Evolutionary conservation across 2,888 invertebrate genomes (phyloP).

Genomic region (Meliscaeva auricollis): DNA sequence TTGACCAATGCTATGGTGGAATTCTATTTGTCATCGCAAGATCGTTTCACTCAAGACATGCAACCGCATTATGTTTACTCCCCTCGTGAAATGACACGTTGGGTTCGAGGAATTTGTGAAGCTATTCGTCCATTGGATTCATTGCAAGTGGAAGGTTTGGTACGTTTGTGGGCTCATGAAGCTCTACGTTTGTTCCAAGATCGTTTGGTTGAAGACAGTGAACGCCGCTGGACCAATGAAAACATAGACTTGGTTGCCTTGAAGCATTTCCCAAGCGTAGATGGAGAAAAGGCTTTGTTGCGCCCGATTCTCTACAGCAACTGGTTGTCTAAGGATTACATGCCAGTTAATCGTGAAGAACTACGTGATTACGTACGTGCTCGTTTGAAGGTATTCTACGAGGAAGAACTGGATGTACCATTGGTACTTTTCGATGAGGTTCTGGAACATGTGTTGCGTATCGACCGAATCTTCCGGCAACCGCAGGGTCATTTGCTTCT

Average conservation of each 20-base stretch:
- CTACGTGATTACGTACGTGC: conserved; percentile 98
- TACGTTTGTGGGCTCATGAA: conserved; percentile 99
- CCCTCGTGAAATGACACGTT: conserved; percentile 99
- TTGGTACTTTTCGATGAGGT: conserved; percentile 99
- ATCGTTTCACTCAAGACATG: conserved; percentile 99
- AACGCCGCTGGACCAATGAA: conserved; percentile 99
- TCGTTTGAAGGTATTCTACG: conserved; percentile 98
- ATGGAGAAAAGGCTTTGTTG: conserved; percentile 92
- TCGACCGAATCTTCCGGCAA: conserved; percentile 99
- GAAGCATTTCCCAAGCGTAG: conserved; percentile 97
- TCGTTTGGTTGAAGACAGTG: conserved; percentile 96
- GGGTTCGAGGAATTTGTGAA: conserved; percentile 99
- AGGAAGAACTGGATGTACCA: conserved; percentile 99
- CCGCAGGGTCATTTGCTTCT: conserved; percentile 98
- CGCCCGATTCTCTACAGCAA: conserved; percentile 99
- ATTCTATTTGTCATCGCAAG: conserved; percentile 98
- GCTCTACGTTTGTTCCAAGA: conserved; percentile 98
- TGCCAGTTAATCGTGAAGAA: conserved; percentile 97
- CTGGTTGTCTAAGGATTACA: conserved; percentile 99
- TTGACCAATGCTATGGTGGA: conserved; percentile 99
- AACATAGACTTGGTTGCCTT: conserved; percentile 96
- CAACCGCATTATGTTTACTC: conserved; percentile 99
- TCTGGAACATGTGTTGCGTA: conserved; percentile 98
- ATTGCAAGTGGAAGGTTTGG: conserved; percentile 95
- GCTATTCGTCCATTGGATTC: conserved; percentile 98